Evolutionary conservation across 2,888 invertebrate genomes (phyloP), one percentile per base, ranked within the genome.

Genomic region (Itoplectis maculator): DNA sequence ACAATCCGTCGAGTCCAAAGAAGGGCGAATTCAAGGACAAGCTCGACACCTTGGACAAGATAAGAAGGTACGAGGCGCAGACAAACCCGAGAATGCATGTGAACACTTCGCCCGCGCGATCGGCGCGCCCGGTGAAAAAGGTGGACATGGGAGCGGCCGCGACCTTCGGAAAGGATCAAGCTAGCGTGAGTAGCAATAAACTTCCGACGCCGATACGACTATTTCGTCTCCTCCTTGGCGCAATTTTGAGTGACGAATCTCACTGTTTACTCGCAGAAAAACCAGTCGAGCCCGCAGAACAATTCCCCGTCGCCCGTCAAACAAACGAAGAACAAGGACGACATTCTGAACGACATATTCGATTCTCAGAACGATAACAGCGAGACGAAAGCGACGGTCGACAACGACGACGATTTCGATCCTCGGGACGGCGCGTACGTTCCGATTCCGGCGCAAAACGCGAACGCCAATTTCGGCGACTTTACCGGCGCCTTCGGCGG

Each of bases 401-500:
- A 92, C 20, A 91, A 93, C 2, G 91, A 91, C 2, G 95, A 95
- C 69, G 96, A 96, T 88, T 95, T 96, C 73, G 94, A 96, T 90
- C 96, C 95, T 0, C 93, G 95, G 92, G 94, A 84, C 56, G 92
- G 92, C 77, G 84, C 87, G 79, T 89, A 91, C 88, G 94, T 75
- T 93, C 94, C 61, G 92, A 91, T 88, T 35, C 86, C 88, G 40
- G 42, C 84, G 29, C 89, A 90, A 45, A 90, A 88, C 66, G 76
- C 85, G 1, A 91, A 90, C 87, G 54, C 90, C 45, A 97, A 97
- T 79, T 97, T 97, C 92, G 97, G 97, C 0, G 97, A 97, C 93
- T 97, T 97, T 91, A 94, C 95, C 4, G 94, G 95, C 83, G 97
- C 96, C 0, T 97, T 97, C 91, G 94, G 93, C 13, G 89, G 91